phyloP scores from a whole-genome alignment of 2,113 vertebrate genomes.

The Odocoileus virginianus region DNA sequence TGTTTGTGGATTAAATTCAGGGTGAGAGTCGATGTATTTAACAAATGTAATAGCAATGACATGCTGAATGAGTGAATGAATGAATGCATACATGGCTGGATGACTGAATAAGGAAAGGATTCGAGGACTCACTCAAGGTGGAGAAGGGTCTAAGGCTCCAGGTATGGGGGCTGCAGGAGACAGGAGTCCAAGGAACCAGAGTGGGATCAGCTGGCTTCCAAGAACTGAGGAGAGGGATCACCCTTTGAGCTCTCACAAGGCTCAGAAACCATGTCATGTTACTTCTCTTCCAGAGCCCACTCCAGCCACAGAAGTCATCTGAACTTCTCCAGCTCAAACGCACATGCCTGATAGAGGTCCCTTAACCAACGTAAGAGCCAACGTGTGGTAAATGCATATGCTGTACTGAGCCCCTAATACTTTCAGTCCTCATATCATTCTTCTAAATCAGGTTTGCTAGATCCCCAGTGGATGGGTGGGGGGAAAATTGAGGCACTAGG shows the following conservation, averaged over 20 bases:
- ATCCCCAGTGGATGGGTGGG: too few relatives aligned
- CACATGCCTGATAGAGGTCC: background rate
- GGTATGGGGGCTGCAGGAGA: background rate
- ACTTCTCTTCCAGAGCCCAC: background rate
- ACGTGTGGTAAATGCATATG: background rate
- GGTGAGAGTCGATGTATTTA: background rate
- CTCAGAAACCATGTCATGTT: background rate
- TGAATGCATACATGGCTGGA: background rate
- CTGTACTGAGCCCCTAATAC: background rate
- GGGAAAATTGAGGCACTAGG: background rate
- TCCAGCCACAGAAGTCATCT: background rate
- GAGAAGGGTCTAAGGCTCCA: background rate
- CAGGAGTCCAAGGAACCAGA: background rate
- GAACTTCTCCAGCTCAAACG: background rate
- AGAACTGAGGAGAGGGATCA: background rate
- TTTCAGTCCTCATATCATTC: background rate
- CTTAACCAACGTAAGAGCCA: background rate
- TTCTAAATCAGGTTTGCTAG: background rate
- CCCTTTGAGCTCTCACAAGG: background rate
- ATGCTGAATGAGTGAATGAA: background rate
- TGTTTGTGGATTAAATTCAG: background rate
- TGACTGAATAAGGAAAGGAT: background rate
- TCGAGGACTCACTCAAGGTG: background rate
- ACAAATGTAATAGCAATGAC: background rate
- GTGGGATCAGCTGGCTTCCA: rapidly evolving